A percentile compares a stretch with the other conserved stretches of the same genome.
phyloP scores from a whole-genome alignment of 2,888 invertebrate species.

The Rhodophaea formosa region DNA sequence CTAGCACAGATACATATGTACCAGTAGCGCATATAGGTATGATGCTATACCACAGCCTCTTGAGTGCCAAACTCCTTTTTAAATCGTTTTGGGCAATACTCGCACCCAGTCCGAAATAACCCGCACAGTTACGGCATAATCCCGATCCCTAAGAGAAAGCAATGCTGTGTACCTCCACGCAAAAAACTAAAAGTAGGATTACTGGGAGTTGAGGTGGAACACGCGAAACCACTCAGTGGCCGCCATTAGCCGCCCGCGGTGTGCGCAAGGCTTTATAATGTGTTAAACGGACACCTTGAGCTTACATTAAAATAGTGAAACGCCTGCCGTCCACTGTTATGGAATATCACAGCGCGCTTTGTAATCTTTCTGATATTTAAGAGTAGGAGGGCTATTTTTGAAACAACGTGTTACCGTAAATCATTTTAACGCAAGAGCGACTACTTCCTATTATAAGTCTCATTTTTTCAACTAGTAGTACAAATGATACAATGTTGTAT shows the following conservation, averaged over 20 bases:
- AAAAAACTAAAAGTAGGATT: slow-evolving; percentile 69
- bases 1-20: too few relatives aligned
- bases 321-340: background rate
- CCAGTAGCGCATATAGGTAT: too few relatives aligned
- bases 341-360: background rate
- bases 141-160: slow-evolving; percentile 52
- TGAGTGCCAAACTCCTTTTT: too few relatives aligned
- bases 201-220: slow-evolving; percentile 60
- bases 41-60: too few relatives aligned
- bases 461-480: too few relatives aligned
- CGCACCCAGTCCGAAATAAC: background rate
- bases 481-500: too few relatives aligned
- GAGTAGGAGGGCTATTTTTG: too few relatives aligned
- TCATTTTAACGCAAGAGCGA: too few relatives aligned
- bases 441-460: too few relatives aligned
- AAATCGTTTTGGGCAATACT: background rate
- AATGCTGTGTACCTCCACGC: slow-evolving; percentile 58
- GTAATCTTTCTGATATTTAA: background rate
- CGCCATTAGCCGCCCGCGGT: slow-evolving; percentile 48
- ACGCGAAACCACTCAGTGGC: slow-evolving; percentile 71
- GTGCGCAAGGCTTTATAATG: slow-evolving; percentile 30
- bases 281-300: slow-evolving; percentile 20
- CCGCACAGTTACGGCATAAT: slow-evolving; percentile 28
- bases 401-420: too few relatives aligned
- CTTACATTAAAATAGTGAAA: slow-evolving; percentile 10